Evolutionary conservation across 2,113 vertebrate genomes (phyloP).

Genomic region (Lagopus leucura): DNA sequence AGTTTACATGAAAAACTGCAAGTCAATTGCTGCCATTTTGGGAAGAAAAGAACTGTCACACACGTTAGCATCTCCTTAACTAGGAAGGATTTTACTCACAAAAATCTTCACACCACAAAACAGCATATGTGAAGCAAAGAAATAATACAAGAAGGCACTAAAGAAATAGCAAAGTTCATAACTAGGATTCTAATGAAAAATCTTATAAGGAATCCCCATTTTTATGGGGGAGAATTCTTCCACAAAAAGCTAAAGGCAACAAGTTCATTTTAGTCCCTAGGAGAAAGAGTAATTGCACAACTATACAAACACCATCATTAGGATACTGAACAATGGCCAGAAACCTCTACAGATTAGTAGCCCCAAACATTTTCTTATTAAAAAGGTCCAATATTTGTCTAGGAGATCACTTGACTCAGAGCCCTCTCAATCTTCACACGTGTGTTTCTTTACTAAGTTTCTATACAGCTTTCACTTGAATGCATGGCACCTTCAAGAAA

Average conservation of each 20-base stretch:
- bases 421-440: background rate
- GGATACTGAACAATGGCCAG: background rate
- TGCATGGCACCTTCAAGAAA: background rate
- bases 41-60: slow-evolving; percentile 41
- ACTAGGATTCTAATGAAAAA: slow-evolving; percentile 46
- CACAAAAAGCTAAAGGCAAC: background rate
- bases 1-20: slow-evolving; percentile 42
- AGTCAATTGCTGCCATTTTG: slow-evolving; percentile 54
- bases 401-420: background rate
- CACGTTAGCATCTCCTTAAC: slow-evolving; percentile 33
- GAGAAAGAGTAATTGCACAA: background rate
- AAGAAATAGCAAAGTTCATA: background rate
- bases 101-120: slow-evolving; percentile 40
- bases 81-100: slow-evolving; percentile 32
- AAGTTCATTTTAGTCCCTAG: background rate
- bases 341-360: background rate
- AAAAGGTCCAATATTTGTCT: background rate
- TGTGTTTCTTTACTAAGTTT: background rate
- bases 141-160: slow-evolving; percentile 58
- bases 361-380: background rate
- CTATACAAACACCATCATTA: background rate
- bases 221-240: background rate
- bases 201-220: background rate
- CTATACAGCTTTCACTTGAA: background rate
- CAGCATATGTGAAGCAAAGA: slow-evolving; percentile 43